Evolutionary conservation across 1,140 invertebrate genomes (phyloP), one percentile per base, ranked within the genome.

Genomic region (Aphidius gifuensis): DNA sequence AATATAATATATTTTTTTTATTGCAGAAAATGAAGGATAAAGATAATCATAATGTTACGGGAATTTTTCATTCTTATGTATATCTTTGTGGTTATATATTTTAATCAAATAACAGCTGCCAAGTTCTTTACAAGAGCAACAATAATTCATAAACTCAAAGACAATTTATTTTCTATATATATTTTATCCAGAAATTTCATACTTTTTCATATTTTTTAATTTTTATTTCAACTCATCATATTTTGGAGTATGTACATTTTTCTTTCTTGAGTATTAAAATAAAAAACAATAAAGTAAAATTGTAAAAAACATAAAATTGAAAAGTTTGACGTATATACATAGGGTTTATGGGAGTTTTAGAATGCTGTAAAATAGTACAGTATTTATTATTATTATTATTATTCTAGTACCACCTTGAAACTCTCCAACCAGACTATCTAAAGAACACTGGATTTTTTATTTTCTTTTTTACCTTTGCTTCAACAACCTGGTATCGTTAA

Each of bases 261-360:
- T 46, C 59, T 62, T 48, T 58, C 38, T 66, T 71, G 70, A 74
- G 69, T 67, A 64, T 69, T 55, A 64, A 69, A 65, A 65, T 58
- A 64, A 61, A 58, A 48, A 44, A 53, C 44, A 62, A 51, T 62
- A 67, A 70, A 68, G 68, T 70, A 68, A 74, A 57, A 72, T 56
- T 63, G 68, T 3, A 32, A 32, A 32, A 74, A 70, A 74, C 71
- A 69, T 78, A 77, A 78, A 78, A 80, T 79, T 78, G 78, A 80
- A 80, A 80, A 80, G 73, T 80, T 78, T 74, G 73, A 73, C 74
- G 69, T 72, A 69, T 32, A 32, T 3, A 32, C 66, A 51, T 53
- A 47, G 64, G 68, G 60, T 78, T 78, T 78, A 78, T 74, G 74
- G 69, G 68, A 77, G 73, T 78, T 78, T 79, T 78, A 77, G 70